Evolutionary conservation across 2,888 invertebrate genomes (phyloP), one percentile per base, ranked within the genome.

Genomic region (Limenitis arthemis): DNA sequence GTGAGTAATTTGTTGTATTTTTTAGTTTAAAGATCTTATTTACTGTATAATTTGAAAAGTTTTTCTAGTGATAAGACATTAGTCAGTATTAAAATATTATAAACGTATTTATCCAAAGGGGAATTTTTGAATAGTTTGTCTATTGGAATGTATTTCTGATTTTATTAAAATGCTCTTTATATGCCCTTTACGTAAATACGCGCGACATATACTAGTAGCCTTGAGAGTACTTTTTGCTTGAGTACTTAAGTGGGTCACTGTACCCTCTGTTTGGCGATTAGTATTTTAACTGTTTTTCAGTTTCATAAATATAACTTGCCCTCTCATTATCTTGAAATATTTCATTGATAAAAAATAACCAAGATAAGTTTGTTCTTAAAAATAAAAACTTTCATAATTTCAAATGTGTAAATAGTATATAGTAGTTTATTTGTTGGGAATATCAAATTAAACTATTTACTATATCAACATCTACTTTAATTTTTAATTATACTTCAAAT

Each of bases 1-100:
- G 65, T 66, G 55, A 66, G 66, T 65, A 55, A 36, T 38, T 53
- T 44, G 7, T 28, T 28, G 7, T 40, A 47, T 37, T 37, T 38
- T 31, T 30, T 37, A 46, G 8, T 12, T 37, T 6, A 37, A 30
- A 38, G 20, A 3, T 4, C 31, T 46, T 36, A 37, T 30, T 8
- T 11, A 31, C 11, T 11, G 12, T 11, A 9, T 37, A 11, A 46
- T 37, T 30, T 37, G 30, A 20, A 20, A 20, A 20, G 20, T 20
- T 20, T 20, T 20, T 20, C 20, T 20, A 20, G 20, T 20, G 20
- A 20, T 20, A 20, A 20, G 20, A 20, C 4, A 20, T 20, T 20
- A 20, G n/a, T n/a, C n/a, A n/a, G 20, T 20, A 20, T 20, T 20
- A 20, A 20, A 20, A 20, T 3, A 20, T 20, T 20, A 20, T 20